A percentile compares a stretch with the other conserved stretches of the same genome.
phyloP scores from a whole-genome alignment of 2,113 vertebrate species.

The Mohoua ochrocephala region DNA sequence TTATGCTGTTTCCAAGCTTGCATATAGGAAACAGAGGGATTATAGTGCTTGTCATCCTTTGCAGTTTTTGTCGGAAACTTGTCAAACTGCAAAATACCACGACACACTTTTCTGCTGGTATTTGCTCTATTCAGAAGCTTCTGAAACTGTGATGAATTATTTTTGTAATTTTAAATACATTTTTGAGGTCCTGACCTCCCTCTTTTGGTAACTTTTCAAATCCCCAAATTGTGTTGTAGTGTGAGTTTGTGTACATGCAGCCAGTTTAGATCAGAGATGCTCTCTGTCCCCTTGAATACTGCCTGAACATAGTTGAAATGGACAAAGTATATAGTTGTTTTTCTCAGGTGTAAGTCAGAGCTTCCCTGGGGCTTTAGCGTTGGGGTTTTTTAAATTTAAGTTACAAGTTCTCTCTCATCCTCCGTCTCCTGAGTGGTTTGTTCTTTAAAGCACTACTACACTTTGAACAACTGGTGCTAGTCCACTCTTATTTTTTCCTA shows the following conservation, averaged over 20 bases:
- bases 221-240: background rate
- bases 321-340: background rate
- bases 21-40: background rate
- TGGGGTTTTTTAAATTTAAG: background rate
- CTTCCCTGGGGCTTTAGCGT: background rate
- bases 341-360: background rate
- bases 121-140: background rate
- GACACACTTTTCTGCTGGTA: background rate
- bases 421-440: background rate
- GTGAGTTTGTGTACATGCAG: background rate
- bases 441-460: background rate
- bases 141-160: background rate
- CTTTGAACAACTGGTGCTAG: background rate
- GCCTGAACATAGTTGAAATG: background rate
- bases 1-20: background rate
- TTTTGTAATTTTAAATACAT: background rate
- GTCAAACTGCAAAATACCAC: background rate
- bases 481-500: background rate
- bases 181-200: background rate
- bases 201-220: background rate
- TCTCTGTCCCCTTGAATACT: background rate
- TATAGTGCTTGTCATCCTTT: background rate
- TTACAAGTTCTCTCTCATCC: background rate
- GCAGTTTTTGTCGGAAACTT: background rate
- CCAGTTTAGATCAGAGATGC: background rate